A percentile compares a stretch with the other conserved stretches of the same genome.
Conservation (phyloP, 2,797 vertebrate genomes). For the Rhadinocentrus ornatus region DNA sequence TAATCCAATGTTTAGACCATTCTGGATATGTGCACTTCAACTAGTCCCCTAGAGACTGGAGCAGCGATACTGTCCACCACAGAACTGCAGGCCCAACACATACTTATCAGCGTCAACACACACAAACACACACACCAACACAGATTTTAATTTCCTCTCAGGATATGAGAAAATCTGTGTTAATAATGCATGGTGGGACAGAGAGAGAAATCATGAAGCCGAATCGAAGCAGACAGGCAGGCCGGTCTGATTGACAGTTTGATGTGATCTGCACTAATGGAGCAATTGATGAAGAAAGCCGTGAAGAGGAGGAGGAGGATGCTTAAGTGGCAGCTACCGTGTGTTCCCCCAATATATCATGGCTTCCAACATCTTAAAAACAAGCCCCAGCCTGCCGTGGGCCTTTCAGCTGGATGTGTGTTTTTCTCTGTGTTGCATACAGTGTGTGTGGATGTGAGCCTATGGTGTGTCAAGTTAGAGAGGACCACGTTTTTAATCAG, state of each 20-base stretch:
- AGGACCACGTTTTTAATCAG: constrained; percentile 79
- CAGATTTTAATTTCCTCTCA: constrained; percentile 81
- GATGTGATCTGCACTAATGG: constrained; percentile 72
- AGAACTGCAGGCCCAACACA: constrained; percentile 40
- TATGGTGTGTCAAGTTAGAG: constrained; percentile 53
- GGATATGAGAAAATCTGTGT: constrained; percentile 81
- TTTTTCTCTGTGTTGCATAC: not conserved
- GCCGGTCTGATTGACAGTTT: constrained; percentile 62
- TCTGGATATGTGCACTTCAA: not conserved
- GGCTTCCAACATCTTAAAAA: constrained; percentile 43
- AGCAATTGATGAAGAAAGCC: constrained; percentile 65
- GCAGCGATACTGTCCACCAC: constrained; percentile 23
- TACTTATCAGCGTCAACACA: constrained; percentile 35
- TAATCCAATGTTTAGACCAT: not conserved
- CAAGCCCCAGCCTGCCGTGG: constrained; percentile 37
- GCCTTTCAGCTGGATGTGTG: constrained; percentile 30
- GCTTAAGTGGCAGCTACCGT: constrained; percentile 30
- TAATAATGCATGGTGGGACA: constrained; percentile 74
- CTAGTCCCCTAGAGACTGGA: not conserved
- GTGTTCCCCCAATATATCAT: constrained; percentile 49
- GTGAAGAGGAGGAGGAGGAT: constrained; percentile 14
- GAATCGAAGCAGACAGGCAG: constrained; percentile 46
- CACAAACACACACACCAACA: constrained; percentile 22
- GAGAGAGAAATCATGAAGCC: constrained; percentile 46
- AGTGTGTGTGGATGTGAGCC: constrained; percentile 36